Conservation (phyloP, 2,113 vertebrate species). For the Rhabdornis inornatus region DNA sequence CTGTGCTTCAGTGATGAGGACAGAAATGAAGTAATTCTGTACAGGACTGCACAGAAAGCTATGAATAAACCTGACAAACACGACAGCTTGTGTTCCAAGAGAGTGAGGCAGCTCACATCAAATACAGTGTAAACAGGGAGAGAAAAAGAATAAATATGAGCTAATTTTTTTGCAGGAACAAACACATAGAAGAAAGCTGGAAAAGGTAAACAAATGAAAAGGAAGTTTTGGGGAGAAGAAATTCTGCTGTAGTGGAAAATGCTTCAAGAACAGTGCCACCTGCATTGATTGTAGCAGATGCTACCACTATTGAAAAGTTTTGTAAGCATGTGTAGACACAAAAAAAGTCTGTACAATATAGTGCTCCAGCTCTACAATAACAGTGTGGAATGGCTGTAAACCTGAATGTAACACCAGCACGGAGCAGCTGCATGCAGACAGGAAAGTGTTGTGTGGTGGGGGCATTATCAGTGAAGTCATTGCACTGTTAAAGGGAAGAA, state of each 20-base stretch:
- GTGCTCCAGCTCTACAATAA: background rate
- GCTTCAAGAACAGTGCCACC: background rate
- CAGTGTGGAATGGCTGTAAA: background rate
- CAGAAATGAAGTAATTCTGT: background rate
- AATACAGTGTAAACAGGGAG: background rate
- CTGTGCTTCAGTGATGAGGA: background rate
- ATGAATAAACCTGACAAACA: background rate
- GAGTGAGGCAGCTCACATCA: background rate
- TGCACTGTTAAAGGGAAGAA: background rate
- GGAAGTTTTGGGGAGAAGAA: background rate
- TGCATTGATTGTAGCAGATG: background rate
- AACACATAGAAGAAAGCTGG: background rate
- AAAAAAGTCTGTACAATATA: background rate
- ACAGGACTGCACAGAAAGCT: background rate
- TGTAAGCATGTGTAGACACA: background rate
- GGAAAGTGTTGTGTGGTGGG: background rate
- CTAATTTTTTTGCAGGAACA: background rate
- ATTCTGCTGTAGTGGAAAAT: background rate
- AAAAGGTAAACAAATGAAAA: background rate
- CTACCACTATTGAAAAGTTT: background rate
- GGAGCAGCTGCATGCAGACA: background rate
- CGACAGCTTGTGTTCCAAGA: background rate
- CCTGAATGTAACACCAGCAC: background rate
- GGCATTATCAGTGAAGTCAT: background rate
- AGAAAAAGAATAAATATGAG: background rate